These are phyloP conservation scores for Galemys pyrenaicus DNA, from an alignment of 2,113 vertebrate genomes.

Conservation along the genomic window DNA sequence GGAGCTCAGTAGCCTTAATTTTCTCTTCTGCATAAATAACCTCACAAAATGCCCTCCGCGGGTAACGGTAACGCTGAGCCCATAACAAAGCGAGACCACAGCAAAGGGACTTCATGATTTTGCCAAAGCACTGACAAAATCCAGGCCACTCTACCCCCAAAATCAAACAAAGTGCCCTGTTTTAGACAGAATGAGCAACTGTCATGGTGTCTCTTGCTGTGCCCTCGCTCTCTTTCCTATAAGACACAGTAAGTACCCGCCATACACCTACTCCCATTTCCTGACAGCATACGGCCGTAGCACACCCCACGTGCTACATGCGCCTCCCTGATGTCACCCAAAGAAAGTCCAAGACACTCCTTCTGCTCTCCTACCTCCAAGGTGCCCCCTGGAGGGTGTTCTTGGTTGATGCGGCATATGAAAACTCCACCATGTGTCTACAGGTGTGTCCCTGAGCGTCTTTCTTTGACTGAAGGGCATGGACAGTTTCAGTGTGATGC, in stretches of 20 bases:
- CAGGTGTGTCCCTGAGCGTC: background rate
- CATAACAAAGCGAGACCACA: background rate
- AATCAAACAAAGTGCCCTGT: background rate
- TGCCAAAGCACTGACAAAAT: background rate
- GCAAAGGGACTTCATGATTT: background rate
- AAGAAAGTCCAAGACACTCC: background rate
- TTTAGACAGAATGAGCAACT: background rate
- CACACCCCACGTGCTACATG: background rate
- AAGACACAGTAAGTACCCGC: background rate
- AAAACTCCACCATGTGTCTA: background rate
- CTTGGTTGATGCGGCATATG: fast-evolving
- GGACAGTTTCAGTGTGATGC: background rate
- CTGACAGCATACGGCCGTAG: background rate
- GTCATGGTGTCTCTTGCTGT: background rate
- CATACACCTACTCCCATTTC: background rate
- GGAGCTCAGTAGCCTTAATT: background rate
- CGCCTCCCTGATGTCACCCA: background rate
- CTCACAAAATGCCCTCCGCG: background rate
- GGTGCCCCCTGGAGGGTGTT: fast-evolving
- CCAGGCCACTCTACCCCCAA: background rate
- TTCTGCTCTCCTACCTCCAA: background rate
- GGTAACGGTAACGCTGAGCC: background rate
- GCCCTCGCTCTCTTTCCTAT: background rate
- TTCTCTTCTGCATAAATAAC: background rate
- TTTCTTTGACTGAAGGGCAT: background rate